Base-by-base conservation (phyloP, 2,113 vertebrate species). In the Limnothrissa miodon region DNA sequence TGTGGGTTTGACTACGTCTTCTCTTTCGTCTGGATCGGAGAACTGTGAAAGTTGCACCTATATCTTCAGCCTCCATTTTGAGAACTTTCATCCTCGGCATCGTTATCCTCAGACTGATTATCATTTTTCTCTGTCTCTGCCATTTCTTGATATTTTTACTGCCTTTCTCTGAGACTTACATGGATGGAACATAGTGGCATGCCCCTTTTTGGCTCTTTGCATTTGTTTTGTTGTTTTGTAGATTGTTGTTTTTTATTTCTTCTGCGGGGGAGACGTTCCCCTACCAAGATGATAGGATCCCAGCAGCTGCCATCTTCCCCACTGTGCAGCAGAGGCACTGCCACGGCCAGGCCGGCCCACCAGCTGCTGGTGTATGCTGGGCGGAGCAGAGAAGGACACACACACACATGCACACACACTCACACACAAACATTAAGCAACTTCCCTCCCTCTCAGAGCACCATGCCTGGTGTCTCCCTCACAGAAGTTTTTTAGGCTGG, bases 281-380 rank as follows among this genome's bases (percentile, higher is more conserved):
- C 84, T 87, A 66, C 82, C 80, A 48, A 90, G 88, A 45, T 86
- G 83, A 86, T 84, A 59, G 36, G 48, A 85, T 36, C 78, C 23
- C 81, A 88, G 87, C 56, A 88, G 87, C 87, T 90, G 90, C 86
- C 87, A 90, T 86, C 90, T 62, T 90, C 90, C 87, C 91, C 90
- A 90, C 91, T 87, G 90, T 87, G 90, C 85, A 88, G 85, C 87
- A 36, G 66, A 83, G 84, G 81, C 87, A 44, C 45, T 33, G 51
- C 42, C 48, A 62, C 39, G 45, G 82, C 78, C 48, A 66, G 70
- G 84, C 39, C 59, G 85, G 86, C 85, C 87, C 91, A 88, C 87
- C 88, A 90, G 87, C 84, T 88, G 89, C 83, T 89, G 85, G 53
- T 86, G 83, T 85, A 87, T 90, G 84, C 44, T 78, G 85, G 70